Base-by-base conservation (phyloP, 1,140 invertebrate genomes). In the Cherax quadricarinatus region DNA sequence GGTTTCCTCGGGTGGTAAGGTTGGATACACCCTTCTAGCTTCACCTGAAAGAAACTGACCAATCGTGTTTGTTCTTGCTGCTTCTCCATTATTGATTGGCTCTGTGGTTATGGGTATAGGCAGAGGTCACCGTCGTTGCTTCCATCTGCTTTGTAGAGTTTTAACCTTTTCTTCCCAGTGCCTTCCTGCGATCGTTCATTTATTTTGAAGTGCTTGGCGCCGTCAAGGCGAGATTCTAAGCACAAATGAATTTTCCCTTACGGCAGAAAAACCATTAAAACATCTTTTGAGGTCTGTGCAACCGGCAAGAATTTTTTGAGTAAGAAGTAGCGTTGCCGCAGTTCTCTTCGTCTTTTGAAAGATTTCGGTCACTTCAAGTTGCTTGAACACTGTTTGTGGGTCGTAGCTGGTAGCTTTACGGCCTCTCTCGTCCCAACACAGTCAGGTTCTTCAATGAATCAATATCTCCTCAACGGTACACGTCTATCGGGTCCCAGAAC, bases 251-350 rank as follows among this genome's bases (percentile, higher is more conserved):
- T 10, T 57, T 41, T 57, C 5, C 53, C 53, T 6, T 57, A 6
- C 53, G 53, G 14, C 53, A 57, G 53, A 75, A 75, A 18, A 30
- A 21, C 5, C 3, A 75, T 75, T 30, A 75, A 30, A 75, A 75
- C 6, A 6, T 7, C 1, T 30, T 30, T 1, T 41, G 12, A 30
- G 70, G n/a, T 75, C 6, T 75, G 70, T 24, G 12, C 24, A 24
- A 75, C 70, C n/a, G 70, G 70, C 70, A 75, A 75, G 70, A 75
- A 75, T 75, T 75, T 75, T 41, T 75, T 75, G 70, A 30, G 7
- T 75, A 30, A 75, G 70, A 75, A 75, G 70, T 21, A 24, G 70
- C 24, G 70, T 75, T 75, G 70, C 70, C 70, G n/a, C n/a, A 75
- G 70, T 75, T 30, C 6, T 9, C 53, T 14, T 57, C 9, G 62